Conservation (phyloP, 2,113 vertebrate species). For the Callaeas wilsoni region DNA sequence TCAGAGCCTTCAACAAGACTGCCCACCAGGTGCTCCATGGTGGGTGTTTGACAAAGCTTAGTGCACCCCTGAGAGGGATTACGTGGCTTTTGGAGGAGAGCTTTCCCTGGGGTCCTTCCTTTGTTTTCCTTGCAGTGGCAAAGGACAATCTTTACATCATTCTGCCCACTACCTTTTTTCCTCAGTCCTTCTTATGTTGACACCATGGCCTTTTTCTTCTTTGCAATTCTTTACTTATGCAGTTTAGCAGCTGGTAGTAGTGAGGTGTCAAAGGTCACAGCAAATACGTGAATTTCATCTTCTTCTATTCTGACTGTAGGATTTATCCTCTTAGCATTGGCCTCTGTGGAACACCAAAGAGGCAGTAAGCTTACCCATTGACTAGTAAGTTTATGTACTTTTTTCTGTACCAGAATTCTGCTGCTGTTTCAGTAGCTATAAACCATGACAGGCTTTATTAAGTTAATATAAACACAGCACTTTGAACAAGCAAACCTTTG, state of each 20-base stretch:
- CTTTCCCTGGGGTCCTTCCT: not conserved
- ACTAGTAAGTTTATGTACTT: not conserved
- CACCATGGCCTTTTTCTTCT: not conserved
- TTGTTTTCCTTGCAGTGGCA: not conserved
- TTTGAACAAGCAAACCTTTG: not conserved
- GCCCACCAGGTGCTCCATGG: not conserved
- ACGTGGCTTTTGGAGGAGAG: not conserved
- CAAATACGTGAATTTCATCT: not conserved
- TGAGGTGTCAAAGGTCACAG: not conserved
- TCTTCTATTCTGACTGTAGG: not conserved
- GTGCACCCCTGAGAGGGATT: not conserved
- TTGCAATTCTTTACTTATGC: not conserved
- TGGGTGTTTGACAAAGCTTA: not conserved
- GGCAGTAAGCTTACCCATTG: not conserved
- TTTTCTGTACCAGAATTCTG: not conserved
- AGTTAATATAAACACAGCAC: not conserved
- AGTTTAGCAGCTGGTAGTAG: not conserved
- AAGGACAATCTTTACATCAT: constrained; percentile 11
- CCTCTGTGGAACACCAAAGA: not conserved
- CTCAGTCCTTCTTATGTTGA: not conserved
- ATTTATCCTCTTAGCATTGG: not conserved
- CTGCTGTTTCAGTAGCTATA: not conserved
- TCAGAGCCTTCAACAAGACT: constrained; percentile 1
- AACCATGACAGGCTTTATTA: not conserved
- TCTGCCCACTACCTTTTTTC: not conserved